These are phyloP conservation scores for Neuroscelio doddi DNA, from an alignment of 2,888 invertebrate species.

Conservation along the genomic window DNA sequence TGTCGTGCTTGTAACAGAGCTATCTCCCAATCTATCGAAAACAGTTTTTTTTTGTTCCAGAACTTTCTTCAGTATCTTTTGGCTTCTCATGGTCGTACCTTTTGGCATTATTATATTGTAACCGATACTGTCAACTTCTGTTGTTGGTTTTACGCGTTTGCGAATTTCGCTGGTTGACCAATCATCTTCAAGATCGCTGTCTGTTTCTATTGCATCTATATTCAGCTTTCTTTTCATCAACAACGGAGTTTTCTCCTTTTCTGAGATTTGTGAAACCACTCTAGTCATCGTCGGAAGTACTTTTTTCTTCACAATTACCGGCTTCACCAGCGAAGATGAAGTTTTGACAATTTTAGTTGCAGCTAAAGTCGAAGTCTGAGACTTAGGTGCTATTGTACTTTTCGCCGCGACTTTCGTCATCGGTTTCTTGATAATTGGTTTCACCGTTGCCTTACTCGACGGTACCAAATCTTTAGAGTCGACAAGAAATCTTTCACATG, in stretches of 20 bases:
- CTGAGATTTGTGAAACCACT: constrained; percentile 41
- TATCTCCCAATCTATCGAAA: constrained; percentile 74
- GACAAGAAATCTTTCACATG: constrained; percentile 67
- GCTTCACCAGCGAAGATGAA: constrained; percentile 39
- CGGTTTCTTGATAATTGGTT: constrained; percentile 55
- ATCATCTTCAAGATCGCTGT: constrained; percentile 50
- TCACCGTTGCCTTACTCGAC: constrained; percentile 30
- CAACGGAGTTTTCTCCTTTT: constrained; percentile 34
- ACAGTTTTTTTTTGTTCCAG: constrained; percentile 71
- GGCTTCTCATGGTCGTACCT: constrained; percentile 70
- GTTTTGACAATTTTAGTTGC: constrained; percentile 39
- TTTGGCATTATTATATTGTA: constrained; percentile 73
- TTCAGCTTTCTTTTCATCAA: constrained; percentile 59
- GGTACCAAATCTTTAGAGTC: constrained; percentile 59
- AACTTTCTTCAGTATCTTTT: constrained; percentile 67
- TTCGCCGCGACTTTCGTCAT: constrained; percentile 53
- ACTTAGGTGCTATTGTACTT: constrained; percentile 34
- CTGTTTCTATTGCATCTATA: constrained; percentile 46
- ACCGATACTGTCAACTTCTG: constrained; percentile 70
- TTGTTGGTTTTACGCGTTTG: constrained; percentile 31
- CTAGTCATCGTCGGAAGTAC: constrained; percentile 35
- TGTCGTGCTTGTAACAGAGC: constrained; percentile 72
- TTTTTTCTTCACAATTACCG: constrained; percentile 50
- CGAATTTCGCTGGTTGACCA: constrained; percentile 40
- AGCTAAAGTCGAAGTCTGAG: constrained; percentile 48